Base-by-base conservation (phyloP, 2,888 invertebrate species). In the Acanthosepion lycidas region DNA sequence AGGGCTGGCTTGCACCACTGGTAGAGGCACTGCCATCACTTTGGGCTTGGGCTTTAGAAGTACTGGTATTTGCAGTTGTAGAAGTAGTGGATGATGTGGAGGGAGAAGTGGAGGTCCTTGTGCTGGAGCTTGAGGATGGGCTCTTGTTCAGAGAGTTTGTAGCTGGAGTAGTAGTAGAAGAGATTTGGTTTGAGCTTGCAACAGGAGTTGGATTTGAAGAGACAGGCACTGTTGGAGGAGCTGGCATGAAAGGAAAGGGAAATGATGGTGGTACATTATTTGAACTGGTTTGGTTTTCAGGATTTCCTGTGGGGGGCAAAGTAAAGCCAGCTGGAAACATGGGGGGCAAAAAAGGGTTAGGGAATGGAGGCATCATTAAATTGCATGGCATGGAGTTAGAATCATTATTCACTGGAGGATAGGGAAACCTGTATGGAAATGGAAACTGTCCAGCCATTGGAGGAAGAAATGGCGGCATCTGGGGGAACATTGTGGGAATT, bases 201-300 rank as follows among this genome's bases (percentile, higher is more conserved):
- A 33, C 92, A 18, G 53, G 53, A 23, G 33, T 78, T 93, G 93
- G 95, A 95, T 94, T 91, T 53, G 94, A 93, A 95, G 95, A 95
- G 53, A 48, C 93, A 51, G 93, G 93, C 94, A 95, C 93, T 23
- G 95, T 94, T 9, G 95, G 95, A 92, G 94, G 93, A 18, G 95
- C 95, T 48, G 96, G 95, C 33, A 95, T 94, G 53, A 95, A 94
- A 42, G 95, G 95, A 78, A 95, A 95, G 9, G 94, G 94, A 95
- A 95, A 96, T 49, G 96, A 95, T 23, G 95, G 94, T n/a, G 95
- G 95, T 91, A 95, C 95, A 53, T 95, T 93, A 26, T 95, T 49
- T n/a, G 95, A 9, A 96, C 95, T 93, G 94, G 95, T 28, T 95
- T 48, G 28, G 91, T 15, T 93, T 51, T 94, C 53, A n/a, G 93